Percentiles rank a stretch among this genome's conserved stretches.
These are phyloP conservation scores for Geopemphigus sp. DNA, from an alignment of 1,140 invertebrate species.

Conservation along the genomic window DNA sequence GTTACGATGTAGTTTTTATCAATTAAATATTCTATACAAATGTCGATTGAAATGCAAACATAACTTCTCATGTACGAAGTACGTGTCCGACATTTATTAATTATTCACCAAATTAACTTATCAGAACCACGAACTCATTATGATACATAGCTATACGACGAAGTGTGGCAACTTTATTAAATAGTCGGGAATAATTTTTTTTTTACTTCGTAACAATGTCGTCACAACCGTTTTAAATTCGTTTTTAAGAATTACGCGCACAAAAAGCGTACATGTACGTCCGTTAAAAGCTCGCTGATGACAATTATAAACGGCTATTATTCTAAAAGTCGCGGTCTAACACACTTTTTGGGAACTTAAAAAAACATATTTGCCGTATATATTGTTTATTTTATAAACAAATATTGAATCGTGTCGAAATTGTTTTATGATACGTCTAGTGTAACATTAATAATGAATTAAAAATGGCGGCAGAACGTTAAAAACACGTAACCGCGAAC, in stretches of 20 bases:
- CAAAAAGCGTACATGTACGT: background rate
- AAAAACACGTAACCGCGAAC: too few species aligned
- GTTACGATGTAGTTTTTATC: slow-evolving; percentile 2
- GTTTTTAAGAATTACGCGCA: background rate
- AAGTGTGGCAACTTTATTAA: background rate
- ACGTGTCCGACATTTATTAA: slow-evolving; percentile 8
- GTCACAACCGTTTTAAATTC: too few species aligned
- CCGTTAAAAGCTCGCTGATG: background rate
- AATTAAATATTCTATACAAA: slow-evolving; percentile 34
- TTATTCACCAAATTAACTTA: slow-evolving; percentile 29
- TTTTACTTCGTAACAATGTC: background rate
- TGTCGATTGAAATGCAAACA: slow-evolving; percentile 10
- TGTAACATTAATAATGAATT: too few species aligned
- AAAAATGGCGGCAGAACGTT: too few species aligned
- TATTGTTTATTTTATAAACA: too few species aligned
- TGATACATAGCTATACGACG: background rate
- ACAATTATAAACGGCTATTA: too few species aligned
- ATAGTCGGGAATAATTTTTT: background rate
- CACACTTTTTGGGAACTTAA: too few species aligned
- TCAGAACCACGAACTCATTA: slow-evolving; percentile 11
- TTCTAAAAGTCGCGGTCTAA: too few species aligned
- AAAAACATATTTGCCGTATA: too few species aligned
- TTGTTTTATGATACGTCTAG: too few species aligned
- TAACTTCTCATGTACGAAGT: background rate
- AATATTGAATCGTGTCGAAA: too few species aligned